Evolutionary conservation across 2,113 vertebrate genomes (phyloP), one percentile per base, ranked within the genome.

Genomic region (Amphiprion percula): DNA sequence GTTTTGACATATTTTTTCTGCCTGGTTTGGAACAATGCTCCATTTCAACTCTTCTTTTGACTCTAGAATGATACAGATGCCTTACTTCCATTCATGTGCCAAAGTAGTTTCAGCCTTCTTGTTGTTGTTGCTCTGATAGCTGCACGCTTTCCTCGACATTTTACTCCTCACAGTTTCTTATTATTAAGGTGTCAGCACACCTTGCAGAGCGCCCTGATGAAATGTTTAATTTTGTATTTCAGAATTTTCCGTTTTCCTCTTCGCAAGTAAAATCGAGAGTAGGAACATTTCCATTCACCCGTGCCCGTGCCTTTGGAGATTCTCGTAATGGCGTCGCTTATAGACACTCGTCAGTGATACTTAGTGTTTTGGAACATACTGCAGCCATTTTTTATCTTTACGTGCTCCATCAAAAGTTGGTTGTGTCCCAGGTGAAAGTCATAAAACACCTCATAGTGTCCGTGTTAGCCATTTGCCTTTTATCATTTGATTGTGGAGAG

Each of bases 11-110:
- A 79, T 82, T 77, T 37, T 37, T 37, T 84, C 75, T 88, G 82
- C 68, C 24, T 37, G 60, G 83, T 87, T 79, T 83, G 76, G 69
- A 83, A 87, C 87, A 88, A 75, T 90, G 90, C 83, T 88, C 84
- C 88, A 88, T 80, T 88, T 92, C 82, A 79, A 54, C 69, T 66
- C 26, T 86, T 63, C 76, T 69, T 59, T 72, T 65, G 70, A 85
- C 84, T 88, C 77, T 79, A 79, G 88, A 92, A 92, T 83, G 90
- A 91, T 91, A 91, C 91, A 90, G 85, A 94, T 95, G 94, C 94
- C 94, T 95, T 95, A 95, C 90, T 93, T 93, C 91, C 92, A 92
- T 94, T 83, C 91, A 90, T 92, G 93, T 94, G 93, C 94, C 93
- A 94, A 94, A 94, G 92, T 94, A 93, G 92, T 90, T 90, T 80